Base-by-base conservation (phyloP, 2,888 invertebrate species). In the Melanostoma mellinum region DNA sequence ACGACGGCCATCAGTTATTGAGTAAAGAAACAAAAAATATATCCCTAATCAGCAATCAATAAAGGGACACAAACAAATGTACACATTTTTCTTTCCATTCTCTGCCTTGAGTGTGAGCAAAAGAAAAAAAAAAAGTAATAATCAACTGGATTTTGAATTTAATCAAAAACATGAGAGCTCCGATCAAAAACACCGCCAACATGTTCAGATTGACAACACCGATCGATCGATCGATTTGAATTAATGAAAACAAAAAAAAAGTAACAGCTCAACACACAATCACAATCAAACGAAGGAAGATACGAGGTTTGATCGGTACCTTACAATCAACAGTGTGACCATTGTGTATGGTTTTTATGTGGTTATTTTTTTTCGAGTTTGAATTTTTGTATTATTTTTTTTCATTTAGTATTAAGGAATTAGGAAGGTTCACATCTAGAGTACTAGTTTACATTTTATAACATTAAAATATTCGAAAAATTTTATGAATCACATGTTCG, bases 111-210 rank as follows among this genome's bases (percentile, higher is more conserved):
- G n/a, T 9, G 42, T 46, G 50, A 52, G 38, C 35, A 68, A 71
- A 36, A 44, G 6, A 38, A 40, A 30, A 42, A 87, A 87, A 36
- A 3, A 44, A 32, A 60, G 58, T 73, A 46, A 56, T 9, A 50
- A 71, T 77, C 78, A 71, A 79, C 71, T 79, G 74, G 79, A 79
- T 79, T 84, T 84, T 55, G 65, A 84, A 74, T 79, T 79, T 71
- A 79, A 84, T 84, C 79, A 71, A 84, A 79, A 84, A 79, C 78
- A 84, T 82, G 82, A 82, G 63, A 78, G 63, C 78, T 65, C 36
- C 73, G 84, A 84, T 84, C 84, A 84, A 84, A 84, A 74, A 79
- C 69, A 53, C 84, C 84, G 84, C 79, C 84, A 84, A 79, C 84
- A 79, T 84, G 84, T 84, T 84, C 79, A 71, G 61, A 79, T 84